Evolutionary conservation across 2,888 invertebrate species (phyloP).

Genomic region (Merodon equestris): DNA sequence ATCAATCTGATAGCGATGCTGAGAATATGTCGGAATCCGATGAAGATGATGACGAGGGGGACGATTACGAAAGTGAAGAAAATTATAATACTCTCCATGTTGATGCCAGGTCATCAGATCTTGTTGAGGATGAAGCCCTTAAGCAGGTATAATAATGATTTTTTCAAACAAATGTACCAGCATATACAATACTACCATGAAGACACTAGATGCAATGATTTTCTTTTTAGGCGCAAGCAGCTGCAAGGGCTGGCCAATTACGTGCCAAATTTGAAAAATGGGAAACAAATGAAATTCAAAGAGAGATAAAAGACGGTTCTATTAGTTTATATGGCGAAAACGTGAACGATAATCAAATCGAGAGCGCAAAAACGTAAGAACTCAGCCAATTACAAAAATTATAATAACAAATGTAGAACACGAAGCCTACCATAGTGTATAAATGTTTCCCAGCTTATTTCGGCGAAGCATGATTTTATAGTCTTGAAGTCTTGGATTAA

Average conservation of each 20-base stretch:
- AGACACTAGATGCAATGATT: conserved; percentile 5
- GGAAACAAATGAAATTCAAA: conserved; percentile 85
- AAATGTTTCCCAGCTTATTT: neutral
- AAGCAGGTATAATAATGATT: too few species aligned
- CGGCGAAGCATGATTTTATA: too few species aligned
- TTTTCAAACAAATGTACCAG: too few species aligned
- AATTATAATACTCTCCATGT: conserved; percentile 77
- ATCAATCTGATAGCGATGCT: conserved; percentile 77
- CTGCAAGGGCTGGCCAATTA: conserved; percentile 90
- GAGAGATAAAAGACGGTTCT: conserved; percentile 80
- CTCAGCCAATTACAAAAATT: neutral
- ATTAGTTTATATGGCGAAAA: conserved; percentile 77
- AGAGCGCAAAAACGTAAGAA: conserved; percentile 88
- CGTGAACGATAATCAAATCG: conserved; percentile 87
- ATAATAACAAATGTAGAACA: neutral
- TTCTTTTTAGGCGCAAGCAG: conserved; percentile 82
- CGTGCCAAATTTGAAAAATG: conserved; percentile 93
- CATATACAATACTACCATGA: too few species aligned
- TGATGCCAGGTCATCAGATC: conserved; percentile 70
- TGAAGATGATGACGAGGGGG: conserved; percentile 77
- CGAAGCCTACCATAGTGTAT: neutral
- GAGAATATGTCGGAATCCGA: conserved; percentile 78
- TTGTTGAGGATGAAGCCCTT: conserved; percentile 84
- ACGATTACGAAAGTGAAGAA: conserved; percentile 78
- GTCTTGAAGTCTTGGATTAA: too few species aligned